A percentile compares a stretch with the other conserved stretches of the same genome.
phyloP scores from a whole-genome alignment of 1,140 invertebrate species.

The Saccostrea glomerata region DNA sequence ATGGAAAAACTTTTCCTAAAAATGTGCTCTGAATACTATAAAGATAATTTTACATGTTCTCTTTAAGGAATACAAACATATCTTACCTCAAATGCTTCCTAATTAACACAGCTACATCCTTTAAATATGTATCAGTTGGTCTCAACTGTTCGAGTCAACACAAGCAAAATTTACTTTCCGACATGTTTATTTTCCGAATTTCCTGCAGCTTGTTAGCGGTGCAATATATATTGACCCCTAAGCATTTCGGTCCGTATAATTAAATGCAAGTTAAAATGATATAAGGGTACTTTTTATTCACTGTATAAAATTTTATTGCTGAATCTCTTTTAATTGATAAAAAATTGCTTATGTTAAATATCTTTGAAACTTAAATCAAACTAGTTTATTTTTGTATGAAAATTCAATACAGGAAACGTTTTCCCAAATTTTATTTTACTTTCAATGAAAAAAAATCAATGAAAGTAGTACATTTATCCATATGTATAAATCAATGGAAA shows the following conservation, averaged over 20 bases:
- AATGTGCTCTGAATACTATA: not conserved
- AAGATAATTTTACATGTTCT: not conserved
- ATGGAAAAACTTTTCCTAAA: not conserved
- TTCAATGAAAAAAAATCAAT: too few relatives aligned
- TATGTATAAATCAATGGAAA: too few relatives aligned
- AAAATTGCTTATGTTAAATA: too few relatives aligned
- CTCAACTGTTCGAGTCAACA: not conserved
- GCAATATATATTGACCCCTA: not conserved
- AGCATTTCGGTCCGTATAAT: not conserved
- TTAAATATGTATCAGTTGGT: not conserved
- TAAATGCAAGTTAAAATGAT: too few relatives aligned
- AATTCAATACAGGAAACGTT: too few relatives aligned
- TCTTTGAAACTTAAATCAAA: too few relatives aligned
- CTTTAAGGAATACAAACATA: not conserved
- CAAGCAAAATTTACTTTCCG: not conserved
- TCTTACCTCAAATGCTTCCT: not conserved
- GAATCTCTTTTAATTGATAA: too few relatives aligned
- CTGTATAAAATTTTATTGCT: too few relatives aligned
- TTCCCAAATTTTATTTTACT: too few relatives aligned
- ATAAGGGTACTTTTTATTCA: too few relatives aligned
- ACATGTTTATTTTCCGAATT: conserved; percentile 19
- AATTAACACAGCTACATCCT: not conserved
- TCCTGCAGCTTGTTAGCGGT: not conserved
- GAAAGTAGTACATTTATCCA: too few relatives aligned
- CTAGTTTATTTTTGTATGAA: too few relatives aligned